Percentiles rank a stretch among this genome's conserved stretches.
Conservation (phyloP, 1,140 invertebrate genomes). For the Lordiphosa mommai region DNA sequence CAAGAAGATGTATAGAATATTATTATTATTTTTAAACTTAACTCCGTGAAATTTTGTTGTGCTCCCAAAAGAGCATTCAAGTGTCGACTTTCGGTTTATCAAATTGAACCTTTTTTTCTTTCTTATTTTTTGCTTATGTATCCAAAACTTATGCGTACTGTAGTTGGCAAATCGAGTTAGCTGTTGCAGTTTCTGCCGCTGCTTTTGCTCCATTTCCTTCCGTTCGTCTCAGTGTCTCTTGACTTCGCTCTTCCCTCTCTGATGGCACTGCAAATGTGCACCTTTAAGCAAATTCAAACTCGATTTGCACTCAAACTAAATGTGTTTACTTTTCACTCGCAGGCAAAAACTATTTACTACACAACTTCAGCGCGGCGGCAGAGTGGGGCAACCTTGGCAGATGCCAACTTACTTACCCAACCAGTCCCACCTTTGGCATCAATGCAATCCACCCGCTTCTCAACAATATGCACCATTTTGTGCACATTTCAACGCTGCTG, state of each 20-base stretch:
- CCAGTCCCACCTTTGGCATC: slow-evolving; percentile 8
- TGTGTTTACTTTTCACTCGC: slow-evolving; percentile 68
- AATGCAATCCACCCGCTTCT: slow-evolving; percentile 35
- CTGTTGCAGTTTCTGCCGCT: slow-evolving; percentile 18
- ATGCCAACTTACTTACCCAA: slow-evolving; percentile 7
- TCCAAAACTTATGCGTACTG: slow-evolving; percentile 19
- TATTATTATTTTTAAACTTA: too few species aligned
- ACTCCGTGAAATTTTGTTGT: too few species aligned
- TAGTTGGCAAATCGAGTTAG: slow-evolving; percentile 48
- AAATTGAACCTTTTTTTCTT: neutral
- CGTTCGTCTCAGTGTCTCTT: neutral
- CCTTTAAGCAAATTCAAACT: slow-evolving; percentile 70
- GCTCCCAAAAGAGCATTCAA: neutral
- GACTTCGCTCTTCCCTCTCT: too few species aligned
- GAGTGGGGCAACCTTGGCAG: neutral
- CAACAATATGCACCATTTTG: slow-evolving; percentile 51
- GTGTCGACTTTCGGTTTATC: neutral
- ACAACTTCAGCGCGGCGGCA: slow-evolving; percentile 16
- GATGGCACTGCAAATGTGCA: slow-evolving; percentile 14
- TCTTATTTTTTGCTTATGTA: slow-evolving; percentile 10
- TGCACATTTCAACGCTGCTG: slow-evolving; percentile 42
- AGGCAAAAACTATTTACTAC: slow-evolving; percentile 66
- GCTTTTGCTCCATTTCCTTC: slow-evolving; percentile 13
- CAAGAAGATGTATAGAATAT: too few species aligned
- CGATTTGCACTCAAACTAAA: slow-evolving; percentile 71